A percentile compares a stretch with the other conserved stretches of the same genome.
These are phyloP conservation scores for Oophaga sylvatica DNA, from an alignment of 2,797 vertebrate species.

Conservation along the genomic window DNA sequence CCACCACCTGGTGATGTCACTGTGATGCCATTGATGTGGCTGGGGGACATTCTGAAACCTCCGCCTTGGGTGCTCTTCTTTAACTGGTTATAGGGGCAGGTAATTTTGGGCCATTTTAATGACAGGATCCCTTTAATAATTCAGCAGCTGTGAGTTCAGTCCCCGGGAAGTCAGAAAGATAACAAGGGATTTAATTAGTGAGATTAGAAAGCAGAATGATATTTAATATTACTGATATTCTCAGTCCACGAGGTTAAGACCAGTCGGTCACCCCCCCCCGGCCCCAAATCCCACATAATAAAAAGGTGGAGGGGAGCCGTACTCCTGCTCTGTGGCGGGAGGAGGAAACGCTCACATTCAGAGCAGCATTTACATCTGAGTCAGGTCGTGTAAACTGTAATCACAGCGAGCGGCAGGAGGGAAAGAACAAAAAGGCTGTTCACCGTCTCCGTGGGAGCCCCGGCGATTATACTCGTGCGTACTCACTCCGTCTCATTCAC, in stretches of 20 bases:
- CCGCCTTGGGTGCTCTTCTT: too few species aligned
- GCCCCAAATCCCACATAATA: too few species aligned
- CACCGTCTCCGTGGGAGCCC: conserved; percentile 2
- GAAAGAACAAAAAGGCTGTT: conserved; percentile 27
- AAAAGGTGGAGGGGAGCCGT: not conserved
- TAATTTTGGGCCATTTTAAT: not conserved
- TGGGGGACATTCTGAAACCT: too few species aligned
- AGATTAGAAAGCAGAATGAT: conserved; percentile 16
- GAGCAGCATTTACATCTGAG: not conserved
- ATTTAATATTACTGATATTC: not conserved
- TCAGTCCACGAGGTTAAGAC: not conserved
- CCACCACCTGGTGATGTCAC: too few species aligned
- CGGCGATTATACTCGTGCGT: conserved; percentile 16
- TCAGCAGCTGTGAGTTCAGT: not conserved
- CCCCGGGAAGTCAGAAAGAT: not conserved
- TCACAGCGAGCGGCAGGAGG: conserved; percentile 37
- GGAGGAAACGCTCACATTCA: not conserved
- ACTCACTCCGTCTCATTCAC: conserved; percentile 24
- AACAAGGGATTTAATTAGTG: conserved; percentile 21
- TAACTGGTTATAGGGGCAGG: not conserved
- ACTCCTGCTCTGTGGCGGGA: not conserved
- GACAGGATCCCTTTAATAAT: conserved; percentile 21
- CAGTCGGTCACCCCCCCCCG: not conserved
- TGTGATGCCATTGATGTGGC: too few species aligned
- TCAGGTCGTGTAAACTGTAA: conserved; percentile 33